Percentiles rank a stretch among this genome's conserved stretches.
Conservation (phyloP, 2,797 vertebrate genomes). For the Urosaurus nigricauda region DNA sequence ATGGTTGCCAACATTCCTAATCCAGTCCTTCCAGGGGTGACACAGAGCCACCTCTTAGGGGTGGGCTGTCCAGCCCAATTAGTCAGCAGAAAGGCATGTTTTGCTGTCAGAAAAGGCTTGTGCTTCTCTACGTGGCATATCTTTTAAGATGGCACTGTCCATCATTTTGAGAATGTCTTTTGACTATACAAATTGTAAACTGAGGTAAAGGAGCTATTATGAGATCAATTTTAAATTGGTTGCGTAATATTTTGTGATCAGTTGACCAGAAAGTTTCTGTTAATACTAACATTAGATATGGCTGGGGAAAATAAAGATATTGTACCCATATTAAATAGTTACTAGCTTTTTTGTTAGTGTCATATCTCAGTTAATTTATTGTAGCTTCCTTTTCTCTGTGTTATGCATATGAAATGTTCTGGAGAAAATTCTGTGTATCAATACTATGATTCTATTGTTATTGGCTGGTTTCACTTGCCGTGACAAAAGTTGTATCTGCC, state of each 20-base stretch:
- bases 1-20: too few relatives aligned
- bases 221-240: neutral
- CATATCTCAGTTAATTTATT: neutral
- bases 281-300: neutral
- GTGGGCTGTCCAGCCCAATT: too few relatives aligned
- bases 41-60: too few relatives aligned
- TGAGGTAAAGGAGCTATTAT: neutral
- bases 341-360: neutral
- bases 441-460: neutral
- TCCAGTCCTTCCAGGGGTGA: too few relatives aligned
- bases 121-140: too few relatives aligned
- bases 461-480: neutral
- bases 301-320: neutral
- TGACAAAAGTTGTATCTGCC: neutral
- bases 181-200: neutral
- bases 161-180: neutral
- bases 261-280: too few relatives aligned
- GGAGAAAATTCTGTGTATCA: neutral
- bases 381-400: neutral
- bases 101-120: too few relatives aligned
- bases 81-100: too few relatives aligned
- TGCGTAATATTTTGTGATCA: neutral
- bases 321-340: neutral
- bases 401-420: neutral
- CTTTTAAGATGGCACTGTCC: neutral